Percentiles rank a stretch among this genome's conserved stretches.
These are phyloP conservation scores for Scartelaos histophorus DNA, from an alignment of 2,113 vertebrate genomes.

Conservation along the genomic window DNA sequence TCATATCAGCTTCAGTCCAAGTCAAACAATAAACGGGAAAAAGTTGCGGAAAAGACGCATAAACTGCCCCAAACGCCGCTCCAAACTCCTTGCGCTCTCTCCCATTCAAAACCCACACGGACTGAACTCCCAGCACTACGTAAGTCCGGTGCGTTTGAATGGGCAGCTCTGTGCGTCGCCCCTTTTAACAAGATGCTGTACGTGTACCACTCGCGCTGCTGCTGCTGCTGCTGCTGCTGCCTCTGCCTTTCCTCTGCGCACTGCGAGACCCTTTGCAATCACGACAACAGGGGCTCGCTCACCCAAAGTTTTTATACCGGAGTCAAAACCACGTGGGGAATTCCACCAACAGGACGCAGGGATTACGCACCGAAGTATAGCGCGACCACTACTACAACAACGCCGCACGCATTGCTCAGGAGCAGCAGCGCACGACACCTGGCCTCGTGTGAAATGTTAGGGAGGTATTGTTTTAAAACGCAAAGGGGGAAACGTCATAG, in stretches of 20 bases:
- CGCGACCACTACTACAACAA: constrained; percentile 15
- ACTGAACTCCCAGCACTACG: neutral
- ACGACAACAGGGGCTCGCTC: constrained; percentile 78
- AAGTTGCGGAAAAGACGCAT: constrained; percentile 16
- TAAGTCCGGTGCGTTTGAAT: constrained; percentile 32
- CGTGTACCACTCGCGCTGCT: neutral
- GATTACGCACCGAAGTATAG: constrained; percentile 27
- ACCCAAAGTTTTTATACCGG: constrained; percentile 87
- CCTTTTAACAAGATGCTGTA: constrained; percentile 24
- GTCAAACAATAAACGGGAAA: constrained; percentile 27
- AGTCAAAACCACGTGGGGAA: constrained; percentile 87
- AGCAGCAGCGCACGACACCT: constrained; percentile 3
- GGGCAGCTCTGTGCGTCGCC: constrained; percentile 35
- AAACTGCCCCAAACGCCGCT: neutral
- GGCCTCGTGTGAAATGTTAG: neutral
- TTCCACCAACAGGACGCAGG: constrained; percentile 80
- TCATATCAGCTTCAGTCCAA: constrained; percentile 25
- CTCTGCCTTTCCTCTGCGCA: constrained; percentile 26
- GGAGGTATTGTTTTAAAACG: neutral
- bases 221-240: neutral
- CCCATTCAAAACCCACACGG: constrained; percentile 32
- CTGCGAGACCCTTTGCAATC: constrained; percentile 61
- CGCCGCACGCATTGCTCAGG: neutral
- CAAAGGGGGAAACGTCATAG: neutral
- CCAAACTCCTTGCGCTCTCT: constrained; percentile 16